Percentiles rank a stretch among this genome's conserved stretches.
Evolutionary conservation across 2,797 vertebrate species (phyloP).

Genomic region (Falco cherrug): DNA sequence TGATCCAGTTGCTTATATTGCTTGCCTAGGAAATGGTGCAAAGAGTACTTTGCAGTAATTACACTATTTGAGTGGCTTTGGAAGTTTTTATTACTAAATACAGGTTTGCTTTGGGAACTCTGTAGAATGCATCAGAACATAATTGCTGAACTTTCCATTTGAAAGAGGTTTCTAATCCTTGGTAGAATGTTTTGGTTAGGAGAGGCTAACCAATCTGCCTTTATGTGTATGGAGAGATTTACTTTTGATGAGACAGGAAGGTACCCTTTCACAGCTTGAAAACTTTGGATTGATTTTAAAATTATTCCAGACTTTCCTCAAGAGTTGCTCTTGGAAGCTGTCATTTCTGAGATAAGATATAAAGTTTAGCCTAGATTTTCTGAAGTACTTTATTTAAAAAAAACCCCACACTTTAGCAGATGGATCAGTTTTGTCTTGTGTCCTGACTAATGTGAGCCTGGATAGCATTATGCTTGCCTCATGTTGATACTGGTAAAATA

Average conservation of each 20-base stretch:
- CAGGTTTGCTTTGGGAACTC: not conserved
- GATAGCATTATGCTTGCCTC: not conserved
- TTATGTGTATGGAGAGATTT: not conserved
- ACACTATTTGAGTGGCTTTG: not conserved
- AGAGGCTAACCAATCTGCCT: not conserved
- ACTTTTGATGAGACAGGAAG: not conserved
- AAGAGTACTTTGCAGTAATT: not conserved
- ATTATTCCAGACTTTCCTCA: not conserved
- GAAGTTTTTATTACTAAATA: not conserved
- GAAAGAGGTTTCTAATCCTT: not conserved
- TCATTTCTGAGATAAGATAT: not conserved
- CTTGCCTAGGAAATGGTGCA: not conserved
- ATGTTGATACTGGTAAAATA: not conserved
- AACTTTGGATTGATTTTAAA: not conserved
- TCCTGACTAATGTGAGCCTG: not conserved
- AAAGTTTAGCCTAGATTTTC: not conserved
- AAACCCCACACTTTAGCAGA: not conserved
- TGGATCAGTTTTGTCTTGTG: not conserved
- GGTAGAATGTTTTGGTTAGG: not conserved
- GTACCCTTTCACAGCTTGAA: not conserved
- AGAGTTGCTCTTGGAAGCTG: not conserved
- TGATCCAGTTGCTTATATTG: not conserved
- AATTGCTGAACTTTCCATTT: not conserved
- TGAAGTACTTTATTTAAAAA: not conserved
- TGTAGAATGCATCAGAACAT: not conserved